phyloP scores from a whole-genome alignment of 2,888 invertebrate genomes.

The Synergus itoensis region DNA sequence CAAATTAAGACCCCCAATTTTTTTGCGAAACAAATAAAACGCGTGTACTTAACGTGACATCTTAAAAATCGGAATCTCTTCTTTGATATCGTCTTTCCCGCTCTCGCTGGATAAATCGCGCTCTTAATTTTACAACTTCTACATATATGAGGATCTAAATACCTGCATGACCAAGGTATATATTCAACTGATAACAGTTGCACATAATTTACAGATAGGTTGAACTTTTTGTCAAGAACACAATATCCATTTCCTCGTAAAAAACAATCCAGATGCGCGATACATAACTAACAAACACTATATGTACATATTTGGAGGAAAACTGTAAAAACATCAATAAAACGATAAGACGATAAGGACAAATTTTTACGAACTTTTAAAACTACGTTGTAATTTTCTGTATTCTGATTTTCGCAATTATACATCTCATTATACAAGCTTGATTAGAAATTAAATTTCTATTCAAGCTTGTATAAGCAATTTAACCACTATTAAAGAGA shows the following conservation, averaged over 20 bases:
- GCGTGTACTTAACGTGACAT: conserved; percentile 11
- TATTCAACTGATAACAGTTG: conserved; percentile 63
- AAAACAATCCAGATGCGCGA: conserved; percentile 1
- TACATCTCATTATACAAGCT: too few relatives aligned
- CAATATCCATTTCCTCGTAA: conserved; percentile 10
- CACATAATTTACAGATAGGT: conserved; percentile 57
- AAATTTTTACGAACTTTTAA: background rate
- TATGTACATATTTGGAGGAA: background rate
- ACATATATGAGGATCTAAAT: conserved; percentile 22
- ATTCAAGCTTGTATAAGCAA: background rate
- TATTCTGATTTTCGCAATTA: background rate
- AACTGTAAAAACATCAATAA: background rate
- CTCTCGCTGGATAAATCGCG: conserved; percentile 1
- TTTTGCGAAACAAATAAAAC: background rate
- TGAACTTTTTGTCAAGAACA: conserved; percentile 7
- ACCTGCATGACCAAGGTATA: conserved; percentile 37
- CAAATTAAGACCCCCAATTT: background rate
- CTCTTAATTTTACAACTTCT: conserved; percentile 11
- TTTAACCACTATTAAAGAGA: too few relatives aligned
- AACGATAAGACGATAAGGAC: background rate
- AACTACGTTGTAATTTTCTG: background rate
- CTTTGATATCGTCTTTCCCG: background rate
- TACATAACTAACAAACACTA: background rate
- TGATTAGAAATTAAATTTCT: too few relatives aligned
- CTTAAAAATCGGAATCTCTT: background rate